Evolutionary conservation across 2,888 invertebrate species (phyloP), one percentile per base, ranked within the genome.

Genomic region (Arenicola marina): DNA sequence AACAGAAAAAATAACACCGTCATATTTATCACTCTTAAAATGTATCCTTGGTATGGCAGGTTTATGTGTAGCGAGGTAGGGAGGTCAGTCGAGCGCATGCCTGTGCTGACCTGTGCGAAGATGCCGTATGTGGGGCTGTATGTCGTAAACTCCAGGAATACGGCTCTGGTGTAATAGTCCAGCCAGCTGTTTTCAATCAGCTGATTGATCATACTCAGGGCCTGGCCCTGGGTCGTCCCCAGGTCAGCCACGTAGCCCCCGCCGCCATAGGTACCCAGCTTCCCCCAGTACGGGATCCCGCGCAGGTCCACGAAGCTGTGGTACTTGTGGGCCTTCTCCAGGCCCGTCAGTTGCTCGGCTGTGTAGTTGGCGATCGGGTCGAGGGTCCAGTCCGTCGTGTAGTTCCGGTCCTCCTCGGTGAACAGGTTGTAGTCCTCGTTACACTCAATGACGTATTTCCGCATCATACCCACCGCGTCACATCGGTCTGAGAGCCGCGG

Each of bases 71-170:
- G n/a, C n/a, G n/a, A n/a, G n/a, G n/a, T n/a, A n/a, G n/a, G n/a
- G n/a, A n/a, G n/a, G n/a, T n/a, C n/a, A n/a, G n/a, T n/a, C n/a
- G n/a, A n/a, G n/a, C n/a, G n/a, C n/a, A n/a, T n/a, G n/a, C n/a
- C n/a, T n/a, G n/a, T n/a, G 62, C 70, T 72, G 34, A 73, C 70
- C 56, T 74, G 74, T 2, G 72, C 67, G 60, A 79, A 79, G 45
- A 78, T 61, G 63, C 78, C 78, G 0, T 69, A 61, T 62, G 78
- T 75, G 48, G 58, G 31, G 44, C 76, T 76, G 59, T 77, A 71
- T 34, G 68, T 46, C 2, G 66, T 53, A 45, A 67, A 70, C 54
- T 70, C 70, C 15, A 68, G 33, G 51, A 71, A 67, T 26, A 70
- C 62, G 2, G 61, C 67, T 29, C 70, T 32, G 2, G 70, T 71